Percentiles rank a stretch among this genome's conserved stretches.
Evolutionary conservation across 2,888 invertebrate genomes (phyloP).

Genomic region (Rhabditoides inermis): DNA sequence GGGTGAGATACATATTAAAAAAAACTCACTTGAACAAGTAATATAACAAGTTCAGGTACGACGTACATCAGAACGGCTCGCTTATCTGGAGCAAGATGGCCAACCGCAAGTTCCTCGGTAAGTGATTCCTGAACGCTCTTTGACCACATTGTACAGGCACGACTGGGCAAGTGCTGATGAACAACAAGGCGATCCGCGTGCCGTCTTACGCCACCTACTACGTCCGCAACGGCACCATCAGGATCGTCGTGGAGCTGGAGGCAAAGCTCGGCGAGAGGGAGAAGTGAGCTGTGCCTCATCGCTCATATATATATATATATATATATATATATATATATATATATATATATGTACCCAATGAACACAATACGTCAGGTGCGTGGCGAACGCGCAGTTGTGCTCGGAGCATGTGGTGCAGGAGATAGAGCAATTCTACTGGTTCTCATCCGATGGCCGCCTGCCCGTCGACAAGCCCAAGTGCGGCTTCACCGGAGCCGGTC

Average conservation of each 20-base stretch:
- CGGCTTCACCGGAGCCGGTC: slow-evolving; percentile 31
- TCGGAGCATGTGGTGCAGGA: slow-evolving; percentile 52
- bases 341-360: too few relatives aligned
- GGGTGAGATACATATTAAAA: neutral
- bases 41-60: slow-evolving; percentile 18
- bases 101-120: slow-evolving; percentile 44
- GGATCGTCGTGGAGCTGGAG: slow-evolving; percentile 47
- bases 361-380: too few relatives aligned
- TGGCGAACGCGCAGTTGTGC: slow-evolving; percentile 34
- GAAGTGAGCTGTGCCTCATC: too few relatives aligned
- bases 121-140: too few relatives aligned
- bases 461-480: slow-evolving; percentile 44
- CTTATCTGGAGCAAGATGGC: slow-evolving; percentile 47
- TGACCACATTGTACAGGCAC: too few relatives aligned
- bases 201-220: slow-evolving; percentile 49
- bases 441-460: slow-evolving; percentile 32
- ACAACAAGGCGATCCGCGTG: slow-evolving; percentile 48
- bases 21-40: neutral
- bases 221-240: slow-evolving; percentile 41
- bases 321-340: too few relatives aligned
- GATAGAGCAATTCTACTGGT: slow-evolving; percentile 40
- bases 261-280: slow-evolving; percentile 39
- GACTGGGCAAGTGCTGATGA: slow-evolving; percentile 50
- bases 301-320: too few relatives aligned
- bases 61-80: slow-evolving; percentile 40